Conservation (phyloP, 2,113 vertebrate genomes). For the Tetraodon nigroviridis region DNA sequence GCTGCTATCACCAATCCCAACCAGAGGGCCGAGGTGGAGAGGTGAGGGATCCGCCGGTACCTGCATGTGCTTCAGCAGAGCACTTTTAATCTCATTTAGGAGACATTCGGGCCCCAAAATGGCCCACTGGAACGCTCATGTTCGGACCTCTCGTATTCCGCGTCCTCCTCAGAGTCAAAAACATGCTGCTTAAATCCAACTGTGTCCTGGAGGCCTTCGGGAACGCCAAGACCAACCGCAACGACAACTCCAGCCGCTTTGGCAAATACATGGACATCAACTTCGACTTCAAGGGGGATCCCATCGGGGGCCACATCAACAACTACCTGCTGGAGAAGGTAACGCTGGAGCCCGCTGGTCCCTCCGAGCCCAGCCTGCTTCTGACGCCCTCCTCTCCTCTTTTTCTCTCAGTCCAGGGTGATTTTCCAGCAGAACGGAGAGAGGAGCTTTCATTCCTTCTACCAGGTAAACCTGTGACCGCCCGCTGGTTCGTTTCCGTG, state of each 20-base stretch:
- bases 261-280: slow-evolving; percentile 99
- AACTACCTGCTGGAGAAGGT: slow-evolving; percentile 99
- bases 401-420: slow-evolving; percentile 84
- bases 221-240: slow-evolving; percentile 97
- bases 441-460: slow-evolving; percentile 94
- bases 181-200: slow-evolving; percentile 96
- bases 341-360: not conserved
- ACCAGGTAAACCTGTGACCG: slow-evolving; percentile 80
- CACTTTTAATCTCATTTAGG: no score
- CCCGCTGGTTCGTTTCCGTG: not conserved
- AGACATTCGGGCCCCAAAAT: no score
- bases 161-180: slow-evolving; percentile 83
- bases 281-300: slow-evolving; percentile 98
- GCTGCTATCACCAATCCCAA: slow-evolving; percentile 97
- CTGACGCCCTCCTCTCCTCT: not conserved
- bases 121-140: not conserved
- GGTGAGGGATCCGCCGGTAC: slow-evolving; percentile 71
- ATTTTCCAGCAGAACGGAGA: slow-evolving; percentile 95
- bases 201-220: slow-evolving; percentile 96
- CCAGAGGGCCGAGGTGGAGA: slow-evolving; percentile 94
- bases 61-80: no score
- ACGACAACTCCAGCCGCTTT: slow-evolving; percentile 98
- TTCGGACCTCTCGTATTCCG: not conserved
- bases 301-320: slow-evolving; percentile 96
- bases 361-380: not conserved